A percentile compares a stretch with the other conserved stretches of the same genome.
These are phyloP conservation scores for Globia sparganii DNA, from an alignment of 2,888 invertebrate genomes.

Conservation along the genomic window DNA sequence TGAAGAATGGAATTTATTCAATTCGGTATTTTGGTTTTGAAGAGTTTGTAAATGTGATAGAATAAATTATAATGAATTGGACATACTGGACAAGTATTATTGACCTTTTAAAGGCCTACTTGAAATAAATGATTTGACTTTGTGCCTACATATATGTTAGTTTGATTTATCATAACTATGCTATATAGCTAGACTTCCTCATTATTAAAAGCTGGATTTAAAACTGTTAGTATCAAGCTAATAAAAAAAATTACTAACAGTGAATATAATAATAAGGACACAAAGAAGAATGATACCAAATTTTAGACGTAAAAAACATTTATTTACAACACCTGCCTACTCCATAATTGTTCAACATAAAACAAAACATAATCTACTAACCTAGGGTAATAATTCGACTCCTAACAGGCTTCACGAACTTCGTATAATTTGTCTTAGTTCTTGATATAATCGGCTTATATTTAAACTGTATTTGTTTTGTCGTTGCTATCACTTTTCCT, in stretches of 20 bases:
- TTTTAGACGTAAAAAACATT: slow-evolving; percentile 1
- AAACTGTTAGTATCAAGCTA: too few relatives aligned
- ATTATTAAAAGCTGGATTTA: too few relatives aligned
- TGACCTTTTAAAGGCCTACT: too few relatives aligned
- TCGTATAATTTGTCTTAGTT: slow-evolving; percentile 78
- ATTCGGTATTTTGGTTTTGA: slow-evolving; percentile 1
- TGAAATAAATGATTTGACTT: too few relatives aligned
- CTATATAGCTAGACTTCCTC: background rate
- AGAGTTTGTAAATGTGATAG: background rate
- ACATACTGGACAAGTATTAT: background rate
- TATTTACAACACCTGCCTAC: slow-evolving; percentile 30
- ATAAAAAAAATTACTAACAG: too few relatives aligned
- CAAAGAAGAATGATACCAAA: background rate
- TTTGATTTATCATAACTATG: too few relatives aligned
- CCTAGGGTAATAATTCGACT: slow-evolving; percentile 78
- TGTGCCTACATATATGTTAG: too few relatives aligned
- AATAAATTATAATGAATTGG: background rate
- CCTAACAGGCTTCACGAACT: slow-evolving; percentile 79
- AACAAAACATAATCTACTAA: slow-evolving; percentile 10
- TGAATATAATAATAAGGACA: too few relatives aligned
- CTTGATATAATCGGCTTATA: slow-evolving; percentile 80
- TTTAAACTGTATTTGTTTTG: slow-evolving; percentile 74
- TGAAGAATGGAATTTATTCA: slow-evolving; percentile 1
- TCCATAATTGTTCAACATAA: slow-evolving; percentile 8
- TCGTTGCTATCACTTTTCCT: slow-evolving; percentile 67